Evolutionary conservation across 64 coral and sea anemone species (phyloP).

Genomic region (Pocillopora verrucosa): DNA sequence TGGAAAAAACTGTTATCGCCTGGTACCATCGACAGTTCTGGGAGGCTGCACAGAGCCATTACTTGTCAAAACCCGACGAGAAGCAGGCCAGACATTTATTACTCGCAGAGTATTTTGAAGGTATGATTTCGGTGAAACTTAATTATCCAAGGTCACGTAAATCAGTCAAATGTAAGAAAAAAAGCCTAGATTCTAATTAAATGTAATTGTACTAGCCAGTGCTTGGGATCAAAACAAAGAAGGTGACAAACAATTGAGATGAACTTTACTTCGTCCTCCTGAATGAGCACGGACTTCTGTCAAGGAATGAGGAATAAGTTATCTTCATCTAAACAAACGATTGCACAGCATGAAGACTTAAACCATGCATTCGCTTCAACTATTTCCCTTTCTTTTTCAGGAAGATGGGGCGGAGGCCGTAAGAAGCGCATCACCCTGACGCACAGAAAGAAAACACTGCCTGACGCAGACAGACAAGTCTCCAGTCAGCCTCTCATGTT

Average conservation of each 20-base stretch:
- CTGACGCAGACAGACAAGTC: slow-evolving; percentile 86
- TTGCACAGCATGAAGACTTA: neutral
- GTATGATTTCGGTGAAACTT: neutral
- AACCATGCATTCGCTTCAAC: neutral
- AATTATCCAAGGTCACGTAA: neutral
- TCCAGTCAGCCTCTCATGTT: slow-evolving; percentile 72
- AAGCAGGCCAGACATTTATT: slow-evolving; percentile 70
- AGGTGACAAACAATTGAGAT: too few relatives aligned
- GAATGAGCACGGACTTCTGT: too few relatives aligned
- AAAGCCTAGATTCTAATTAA: too few relatives aligned
- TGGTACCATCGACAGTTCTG: slow-evolving; percentile 96
- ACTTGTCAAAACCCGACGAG: slow-evolving; percentile 50
- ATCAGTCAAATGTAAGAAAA: too few relatives aligned
- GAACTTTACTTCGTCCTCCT: too few relatives aligned
- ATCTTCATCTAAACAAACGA: too few relatives aligned
- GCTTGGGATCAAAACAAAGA: too few relatives aligned
- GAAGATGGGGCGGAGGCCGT: slow-evolving; percentile 74
- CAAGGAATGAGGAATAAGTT: too few relatives aligned
- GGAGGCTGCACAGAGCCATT: slow-evolving; percentile 70
- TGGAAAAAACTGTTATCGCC: slow-evolving; percentile 76
- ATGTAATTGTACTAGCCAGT: too few relatives aligned
- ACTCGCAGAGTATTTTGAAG: slow-evolving; percentile 78
- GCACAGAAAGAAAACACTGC: slow-evolving; percentile 72
- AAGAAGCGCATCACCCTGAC: slow-evolving; percentile 79
- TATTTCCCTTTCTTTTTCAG: slow-evolving; percentile 12